Conservation (phyloP, 2,888 invertebrate genomes). For the Ophion ellenae region DNA sequence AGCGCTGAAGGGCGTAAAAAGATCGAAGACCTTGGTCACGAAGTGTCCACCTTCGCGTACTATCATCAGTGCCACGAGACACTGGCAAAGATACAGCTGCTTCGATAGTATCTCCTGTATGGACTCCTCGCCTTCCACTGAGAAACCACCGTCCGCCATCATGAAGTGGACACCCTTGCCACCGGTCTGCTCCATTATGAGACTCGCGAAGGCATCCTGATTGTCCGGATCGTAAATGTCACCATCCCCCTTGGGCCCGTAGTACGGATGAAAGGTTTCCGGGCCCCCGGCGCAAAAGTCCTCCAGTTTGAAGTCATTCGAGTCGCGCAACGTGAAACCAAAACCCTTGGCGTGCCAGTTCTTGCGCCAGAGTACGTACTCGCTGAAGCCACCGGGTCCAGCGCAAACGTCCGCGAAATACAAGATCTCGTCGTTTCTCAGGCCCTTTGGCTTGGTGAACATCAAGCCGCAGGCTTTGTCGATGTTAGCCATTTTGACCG, state of each 20-base stretch:
- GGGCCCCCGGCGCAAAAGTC: conserved; percentile 94
- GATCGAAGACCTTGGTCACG: conserved; percentile 97
- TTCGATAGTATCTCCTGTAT: conserved; percentile 98
- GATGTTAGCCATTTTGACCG: conserved; percentile 99
- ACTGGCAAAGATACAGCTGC: conserved; percentile 97
- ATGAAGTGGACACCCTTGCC: conserved; percentile 95
- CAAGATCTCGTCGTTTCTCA: conserved; percentile 84
- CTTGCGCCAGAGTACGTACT: conserved; percentile 95
- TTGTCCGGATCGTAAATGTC: conserved; percentile 94
- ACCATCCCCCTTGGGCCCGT: conserved; percentile 94
- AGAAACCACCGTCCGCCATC: conserved; percentile 99
- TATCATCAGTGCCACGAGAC: conserved; percentile 94
- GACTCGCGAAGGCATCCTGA: conserved; percentile 90
- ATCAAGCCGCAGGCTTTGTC: conserved; percentile 95
- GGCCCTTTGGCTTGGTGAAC: conserved; percentile 90
- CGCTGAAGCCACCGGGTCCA: conserved; percentile 98
- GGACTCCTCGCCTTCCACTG: conserved; percentile 97
- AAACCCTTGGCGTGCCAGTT: conserved; percentile 96
- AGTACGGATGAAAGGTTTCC: conserved; percentile 96
- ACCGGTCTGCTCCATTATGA: conserved; percentile 90
- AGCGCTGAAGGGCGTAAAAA: conserved; percentile 96
- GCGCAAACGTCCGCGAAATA: conserved; percentile 99
- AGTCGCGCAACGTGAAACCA: conserved; percentile 94
- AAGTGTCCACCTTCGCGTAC: conserved; percentile 95
- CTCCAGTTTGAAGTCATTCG: conserved; percentile 93